Conservation (phyloP, 2,797 vertebrate genomes). For the Rhinella marina region DNA sequence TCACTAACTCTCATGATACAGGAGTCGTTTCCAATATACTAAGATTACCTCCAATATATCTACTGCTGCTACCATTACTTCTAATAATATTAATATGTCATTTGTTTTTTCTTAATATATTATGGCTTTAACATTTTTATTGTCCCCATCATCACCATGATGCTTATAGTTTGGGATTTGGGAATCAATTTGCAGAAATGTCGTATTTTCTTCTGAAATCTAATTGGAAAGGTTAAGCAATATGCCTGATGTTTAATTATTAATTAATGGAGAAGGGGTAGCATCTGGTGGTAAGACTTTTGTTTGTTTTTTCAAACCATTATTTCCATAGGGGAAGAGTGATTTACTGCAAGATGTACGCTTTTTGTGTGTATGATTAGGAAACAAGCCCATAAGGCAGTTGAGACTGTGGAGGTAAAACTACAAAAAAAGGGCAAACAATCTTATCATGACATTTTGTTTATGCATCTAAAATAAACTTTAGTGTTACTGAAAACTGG, state of each 20-base stretch:
- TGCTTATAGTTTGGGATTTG: not conserved
- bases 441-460: not conserved
- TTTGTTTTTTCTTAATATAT: not conserved
- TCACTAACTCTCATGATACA: not conserved
- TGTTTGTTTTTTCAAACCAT: conserved; percentile 54
- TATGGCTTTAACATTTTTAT: not conserved
- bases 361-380: conserved; percentile 30
- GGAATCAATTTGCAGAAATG: conserved; percentile 47
- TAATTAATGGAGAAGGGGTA: conserved; percentile 58
- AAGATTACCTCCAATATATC: not conserved
- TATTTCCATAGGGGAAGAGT: conserved; percentile 52
- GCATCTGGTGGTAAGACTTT: conserved; percentile 57
- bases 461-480: not conserved
- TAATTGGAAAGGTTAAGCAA: conserved; percentile 62
- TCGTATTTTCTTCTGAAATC: conserved; percentile 41
- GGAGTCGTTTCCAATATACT: not conserved
- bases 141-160: not conserved
- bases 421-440: conserved; percentile 2
- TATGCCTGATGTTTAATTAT: conserved; percentile 60
- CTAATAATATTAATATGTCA: not conserved
- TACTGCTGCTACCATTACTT: not conserved
- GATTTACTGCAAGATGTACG: conserved; percentile 31
- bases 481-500: not conserved
- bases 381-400: not conserved
- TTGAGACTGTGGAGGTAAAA: not conserved